These are phyloP conservation scores for Orcinus orca DNA, from an alignment of 2,113 vertebrate species.

Conservation along the genomic window DNA sequence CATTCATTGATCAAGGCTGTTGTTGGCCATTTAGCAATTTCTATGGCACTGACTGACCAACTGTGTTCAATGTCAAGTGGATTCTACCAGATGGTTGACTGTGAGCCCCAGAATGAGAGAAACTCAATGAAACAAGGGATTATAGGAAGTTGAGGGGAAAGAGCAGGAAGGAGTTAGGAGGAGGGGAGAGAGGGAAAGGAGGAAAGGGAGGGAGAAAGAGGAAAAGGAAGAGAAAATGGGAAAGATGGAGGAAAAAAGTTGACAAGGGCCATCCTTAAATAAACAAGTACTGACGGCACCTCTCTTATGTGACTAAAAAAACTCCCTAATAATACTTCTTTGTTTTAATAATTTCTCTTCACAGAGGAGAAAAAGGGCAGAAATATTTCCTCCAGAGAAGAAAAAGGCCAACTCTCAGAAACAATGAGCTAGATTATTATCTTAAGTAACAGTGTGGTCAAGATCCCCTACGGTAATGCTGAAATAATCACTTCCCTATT, in stretches of 20 bases:
- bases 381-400: not conserved
- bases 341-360: constrained; percentile 7
- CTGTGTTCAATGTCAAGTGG: not conserved
- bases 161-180: not conserved
- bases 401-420: not conserved
- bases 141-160: too few species aligned
- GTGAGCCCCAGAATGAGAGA: not conserved
- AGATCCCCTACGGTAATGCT: not conserved
- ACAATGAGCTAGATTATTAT: not conserved
- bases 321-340: not conserved
- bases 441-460: not conserved
- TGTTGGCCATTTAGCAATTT: not conserved
- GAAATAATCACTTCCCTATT: not conserved
- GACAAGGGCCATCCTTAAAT: not conserved
- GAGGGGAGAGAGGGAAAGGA: not conserved
- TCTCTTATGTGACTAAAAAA: not conserved
- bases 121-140: not conserved
- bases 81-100: not conserved
- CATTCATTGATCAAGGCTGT: not conserved
- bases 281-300: not conserved
- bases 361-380: not conserved
- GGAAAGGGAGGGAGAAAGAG: not conserved
- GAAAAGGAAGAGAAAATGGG: not conserved
- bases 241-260: not conserved
- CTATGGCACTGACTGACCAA: not conserved